Evolutionary conservation across 2,113 vertebrate species (phyloP).

Genomic region (Azemiops feae): DNA sequence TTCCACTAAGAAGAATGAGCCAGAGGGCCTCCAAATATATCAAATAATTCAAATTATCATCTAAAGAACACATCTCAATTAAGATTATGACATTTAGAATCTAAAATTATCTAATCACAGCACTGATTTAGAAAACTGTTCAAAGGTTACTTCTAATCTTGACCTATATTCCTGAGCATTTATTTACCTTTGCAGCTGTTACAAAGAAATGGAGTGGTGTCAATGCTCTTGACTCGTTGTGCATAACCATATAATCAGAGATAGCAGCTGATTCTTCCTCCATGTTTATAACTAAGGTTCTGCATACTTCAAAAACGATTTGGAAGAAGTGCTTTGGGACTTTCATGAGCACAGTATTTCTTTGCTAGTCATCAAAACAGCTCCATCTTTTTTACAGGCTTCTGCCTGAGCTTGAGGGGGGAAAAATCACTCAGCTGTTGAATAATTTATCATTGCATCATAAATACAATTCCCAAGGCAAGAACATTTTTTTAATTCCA

Average conservation of each 20-base stretch:
- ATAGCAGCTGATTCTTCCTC: neutral
- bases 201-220: neutral
- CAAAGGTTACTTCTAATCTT: neutral
- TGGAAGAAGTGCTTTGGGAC: neutral
- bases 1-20: neutral
- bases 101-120: neutral
- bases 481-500: neutral
- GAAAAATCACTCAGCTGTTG: neutral
- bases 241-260: neutral
- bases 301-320: neutral
- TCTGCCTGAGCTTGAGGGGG: neutral
- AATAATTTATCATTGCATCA: neutral
- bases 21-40: neutral
- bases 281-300: neutral
- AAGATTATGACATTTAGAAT: neutral
- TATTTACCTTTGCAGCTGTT: neutral
- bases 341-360: neutral
- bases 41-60: neutral
- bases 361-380: neutral
- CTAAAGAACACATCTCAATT: neutral
- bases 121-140: neutral
- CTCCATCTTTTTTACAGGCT: neutral
- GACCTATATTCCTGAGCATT: neutral
- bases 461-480: neutral
- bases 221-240: neutral